These are phyloP conservation scores for Steinernema carpocapsae DNA, from an alignment of 2,888 invertebrate species.

Conservation along the genomic window DNA sequence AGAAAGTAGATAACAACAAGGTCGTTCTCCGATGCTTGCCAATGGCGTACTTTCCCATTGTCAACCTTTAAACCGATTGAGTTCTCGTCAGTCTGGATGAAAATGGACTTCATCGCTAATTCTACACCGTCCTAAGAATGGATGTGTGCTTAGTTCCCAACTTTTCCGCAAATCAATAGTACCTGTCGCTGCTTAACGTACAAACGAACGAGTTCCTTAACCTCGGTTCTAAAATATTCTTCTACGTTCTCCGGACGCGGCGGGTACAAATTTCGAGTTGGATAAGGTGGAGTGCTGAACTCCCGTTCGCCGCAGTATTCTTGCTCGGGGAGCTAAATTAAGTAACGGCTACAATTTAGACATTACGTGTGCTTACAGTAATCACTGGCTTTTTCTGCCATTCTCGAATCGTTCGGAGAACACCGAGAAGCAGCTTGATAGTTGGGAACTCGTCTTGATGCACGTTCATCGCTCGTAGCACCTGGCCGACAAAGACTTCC, in stretches of 20 bases:
- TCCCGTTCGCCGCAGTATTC: constrained; percentile 28
- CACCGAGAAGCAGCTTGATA: neutral
- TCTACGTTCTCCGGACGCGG: constrained; percentile 10
- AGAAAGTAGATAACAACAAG: neutral
- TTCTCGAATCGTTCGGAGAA: neutral
- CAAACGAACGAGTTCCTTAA: neutral
- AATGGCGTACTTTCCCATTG: neutral
- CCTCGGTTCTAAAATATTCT: neutral
- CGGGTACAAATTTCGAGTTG: constrained; percentile 30
- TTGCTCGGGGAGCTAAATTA: neutral
- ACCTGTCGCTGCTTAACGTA: neutral
- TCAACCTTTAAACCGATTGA: neutral
- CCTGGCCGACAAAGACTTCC: constrained; percentile 1
- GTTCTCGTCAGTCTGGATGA: neutral
- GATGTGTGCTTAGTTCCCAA: too few species aligned
- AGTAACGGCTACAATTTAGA: neutral
- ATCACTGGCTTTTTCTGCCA: neutral
- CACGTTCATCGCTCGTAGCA: neutral
- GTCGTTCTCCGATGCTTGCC: neutral
- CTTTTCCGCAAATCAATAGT: too few species aligned
- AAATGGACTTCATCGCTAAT: too few species aligned
- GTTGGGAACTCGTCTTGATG: constrained; percentile 12
- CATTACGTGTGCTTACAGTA: neutral
- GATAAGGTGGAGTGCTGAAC: constrained; percentile 8
- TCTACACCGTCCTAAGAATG: too few species aligned